phyloP scores from a whole-genome alignment of 2,888 invertebrate species.

The Thera obeliscata region DNA sequence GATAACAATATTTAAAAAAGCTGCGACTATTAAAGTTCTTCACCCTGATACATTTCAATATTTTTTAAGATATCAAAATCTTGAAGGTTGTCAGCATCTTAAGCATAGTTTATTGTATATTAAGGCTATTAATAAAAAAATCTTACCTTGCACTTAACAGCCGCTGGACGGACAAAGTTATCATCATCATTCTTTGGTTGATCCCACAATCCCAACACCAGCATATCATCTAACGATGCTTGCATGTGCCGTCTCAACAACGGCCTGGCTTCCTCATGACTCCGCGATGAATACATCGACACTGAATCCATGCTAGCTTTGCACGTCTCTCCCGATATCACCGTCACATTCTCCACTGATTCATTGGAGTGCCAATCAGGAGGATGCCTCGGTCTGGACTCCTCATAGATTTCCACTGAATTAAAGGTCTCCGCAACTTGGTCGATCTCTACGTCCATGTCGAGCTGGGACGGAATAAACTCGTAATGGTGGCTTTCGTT shows the following conservation, averaged over 20 bases:
- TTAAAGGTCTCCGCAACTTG: conserved; percentile 69
- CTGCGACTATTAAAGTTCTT: too few relatives aligned
- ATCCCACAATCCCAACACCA: conserved; percentile 74
- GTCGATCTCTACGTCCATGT: conserved; percentile 66
- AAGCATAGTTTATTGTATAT: background rate
- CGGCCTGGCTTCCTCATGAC: conserved; percentile 79
- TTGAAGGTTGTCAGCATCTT: too few relatives aligned
- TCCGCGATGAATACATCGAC: conserved; percentile 85
- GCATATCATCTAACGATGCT: conserved; percentile 85
- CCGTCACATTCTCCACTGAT: conserved; percentile 85
- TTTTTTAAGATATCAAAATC: too few relatives aligned
- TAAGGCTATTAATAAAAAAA: background rate
- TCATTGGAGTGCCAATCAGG: conserved; percentile 68
- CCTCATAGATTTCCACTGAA: conserved; percentile 76
- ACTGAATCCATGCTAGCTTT: conserved; percentile 82
- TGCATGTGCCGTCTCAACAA: conserved; percentile 66
- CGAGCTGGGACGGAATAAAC: conserved; percentile 62
- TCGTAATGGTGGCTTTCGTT: conserved; percentile 75
- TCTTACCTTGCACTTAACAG: conserved; percentile 72
- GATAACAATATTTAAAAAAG: too few relatives aligned
- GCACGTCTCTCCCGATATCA: conserved; percentile 67
- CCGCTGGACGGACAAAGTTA: conserved; percentile 75
- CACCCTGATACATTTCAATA: too few relatives aligned
- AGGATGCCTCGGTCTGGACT: conserved; percentile 55
- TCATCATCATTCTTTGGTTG: conserved; percentile 63